Conservation (phyloP, 1,140 invertebrate species). For the Zaprionus taronus region DNA sequence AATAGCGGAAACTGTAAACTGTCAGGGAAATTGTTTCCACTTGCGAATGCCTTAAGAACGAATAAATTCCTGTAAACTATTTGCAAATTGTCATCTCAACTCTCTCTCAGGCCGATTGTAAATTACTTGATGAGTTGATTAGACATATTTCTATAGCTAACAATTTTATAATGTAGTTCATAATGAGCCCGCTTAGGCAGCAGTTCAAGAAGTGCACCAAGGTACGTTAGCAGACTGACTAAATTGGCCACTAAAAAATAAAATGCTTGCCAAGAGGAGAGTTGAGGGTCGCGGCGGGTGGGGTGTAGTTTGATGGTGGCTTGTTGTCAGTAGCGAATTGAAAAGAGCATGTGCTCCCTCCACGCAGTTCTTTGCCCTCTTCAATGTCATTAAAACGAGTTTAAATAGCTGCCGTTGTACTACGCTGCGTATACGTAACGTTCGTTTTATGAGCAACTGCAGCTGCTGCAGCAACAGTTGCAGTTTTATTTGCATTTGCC, state of each 20-base stretch:
- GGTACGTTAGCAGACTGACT: slow-evolving; percentile 33
- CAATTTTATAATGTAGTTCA: slow-evolving; percentile 1
- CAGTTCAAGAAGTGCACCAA: neutral
- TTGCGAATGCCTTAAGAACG: neutral
- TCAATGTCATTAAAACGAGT: slow-evolving; percentile 66
- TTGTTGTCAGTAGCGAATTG: slow-evolving; percentile 36
- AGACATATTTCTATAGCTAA: neutral
- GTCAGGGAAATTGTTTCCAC: neutral
- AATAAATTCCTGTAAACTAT: neutral
- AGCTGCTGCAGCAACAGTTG: slow-evolving; percentile 23
- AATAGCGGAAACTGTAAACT: neutral
- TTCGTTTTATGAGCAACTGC: slow-evolving; percentile 51
- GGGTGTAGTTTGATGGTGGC: neutral
- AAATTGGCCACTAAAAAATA: slow-evolving; percentile 61
- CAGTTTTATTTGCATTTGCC: slow-evolving; percentile 45
- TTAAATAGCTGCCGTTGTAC: slow-evolving; percentile 58
- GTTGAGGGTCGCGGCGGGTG: neutral
- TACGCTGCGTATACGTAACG: slow-evolving; percentile 63
- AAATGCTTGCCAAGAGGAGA: slow-evolving; percentile 13
- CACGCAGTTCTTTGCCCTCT: neutral
- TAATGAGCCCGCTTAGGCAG: slow-evolving; percentile 51
- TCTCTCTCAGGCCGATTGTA: neutral
- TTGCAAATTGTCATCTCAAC: neutral
- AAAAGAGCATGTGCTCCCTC: slow-evolving; percentile 45
- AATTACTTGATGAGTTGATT: neutral